phyloP scores from a whole-genome alignment of 2,113 vertebrate species.

The Mesocricetus auratus region DNA sequence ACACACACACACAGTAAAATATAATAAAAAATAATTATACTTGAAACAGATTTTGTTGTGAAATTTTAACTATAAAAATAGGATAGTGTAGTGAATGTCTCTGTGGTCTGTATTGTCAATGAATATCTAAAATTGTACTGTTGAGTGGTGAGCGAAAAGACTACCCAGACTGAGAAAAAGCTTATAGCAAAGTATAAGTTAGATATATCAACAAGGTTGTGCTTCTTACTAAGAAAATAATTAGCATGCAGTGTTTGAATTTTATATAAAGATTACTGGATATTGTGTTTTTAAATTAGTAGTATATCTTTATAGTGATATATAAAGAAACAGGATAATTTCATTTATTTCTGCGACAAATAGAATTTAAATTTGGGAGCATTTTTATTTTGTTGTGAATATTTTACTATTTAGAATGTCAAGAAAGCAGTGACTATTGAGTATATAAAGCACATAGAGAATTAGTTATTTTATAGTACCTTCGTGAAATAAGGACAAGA shows the following conservation, averaged over 20 bases:
- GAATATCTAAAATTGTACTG: neutral
- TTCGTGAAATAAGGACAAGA: slow-evolving; percentile 11
- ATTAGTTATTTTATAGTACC: slow-evolving; percentile 30
- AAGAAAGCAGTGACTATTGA: slow-evolving; percentile 44
- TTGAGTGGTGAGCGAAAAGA: neutral
- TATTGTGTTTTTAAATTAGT: slow-evolving; percentile 42
- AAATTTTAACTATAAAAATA: slow-evolving; percentile 45
- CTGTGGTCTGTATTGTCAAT: neutral
- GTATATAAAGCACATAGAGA: neutral
- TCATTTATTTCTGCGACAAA: slow-evolving; percentile 14
- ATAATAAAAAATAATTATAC: neutral
- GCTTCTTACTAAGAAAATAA: slow-evolving; percentile 17
- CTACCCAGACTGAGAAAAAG: neutral
- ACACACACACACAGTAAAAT: neutral
- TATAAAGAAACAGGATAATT: neutral
- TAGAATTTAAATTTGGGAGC: slow-evolving; percentile 18
- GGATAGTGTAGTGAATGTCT: neutral
- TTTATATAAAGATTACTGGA: slow-evolving; percentile 6
- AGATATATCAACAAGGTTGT: slow-evolving; percentile 18
- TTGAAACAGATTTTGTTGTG: slow-evolving; percentile 5
- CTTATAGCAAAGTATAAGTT: neutral
- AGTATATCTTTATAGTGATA: neutral
- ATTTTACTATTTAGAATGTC: neutral
- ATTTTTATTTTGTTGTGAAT: slow-evolving; percentile 1
- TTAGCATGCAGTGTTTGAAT: neutral